Evolutionary conservation across 1,140 invertebrate species (phyloP).

Genomic region (Trialeurodes vaporariorum): DNA sequence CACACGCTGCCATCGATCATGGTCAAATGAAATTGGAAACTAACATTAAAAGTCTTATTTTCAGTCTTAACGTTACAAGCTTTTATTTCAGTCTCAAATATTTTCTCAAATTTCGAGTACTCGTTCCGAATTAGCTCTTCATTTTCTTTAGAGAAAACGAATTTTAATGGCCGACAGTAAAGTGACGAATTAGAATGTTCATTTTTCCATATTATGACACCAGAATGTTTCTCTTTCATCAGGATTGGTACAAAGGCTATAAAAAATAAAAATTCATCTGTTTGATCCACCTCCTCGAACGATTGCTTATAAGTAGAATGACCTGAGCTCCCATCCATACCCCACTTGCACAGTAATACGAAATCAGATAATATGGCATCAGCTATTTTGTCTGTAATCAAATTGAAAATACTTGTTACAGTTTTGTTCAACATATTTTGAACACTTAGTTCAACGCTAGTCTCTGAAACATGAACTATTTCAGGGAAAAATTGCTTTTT

Average conservation of each 20-base stretch:
- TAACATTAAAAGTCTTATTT: no score
- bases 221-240: background rate
- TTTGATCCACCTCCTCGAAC: background rate
- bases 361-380: background rate
- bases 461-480: background rate
- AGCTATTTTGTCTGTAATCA: background rate
- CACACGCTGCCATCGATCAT: no score
- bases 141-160: slow-evolving; percentile 6
- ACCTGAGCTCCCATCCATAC: slow-evolving; percentile 3
- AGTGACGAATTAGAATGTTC: no score
- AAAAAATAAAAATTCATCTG: slow-evolving; percentile 4
- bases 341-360: slow-evolving; percentile 8
- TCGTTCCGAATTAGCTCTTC: no score
- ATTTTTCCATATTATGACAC: slow-evolving; percentile 4
- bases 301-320: slow-evolving; percentile 7
- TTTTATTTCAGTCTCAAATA: no score
- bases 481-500: background rate
- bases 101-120: no score
- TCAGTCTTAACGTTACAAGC: no score
- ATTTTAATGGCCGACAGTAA: slow-evolving; percentile 7
- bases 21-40: no score
- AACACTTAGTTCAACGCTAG: background rate
- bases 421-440: background rate
- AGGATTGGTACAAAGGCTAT: background rate
- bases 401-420: background rate